Percentiles rank a stretch among this genome's conserved stretches.
Evolutionary conservation across 2,797 vertebrate genomes (phyloP).

Genomic region (Coreius guichenoti): DNA sequence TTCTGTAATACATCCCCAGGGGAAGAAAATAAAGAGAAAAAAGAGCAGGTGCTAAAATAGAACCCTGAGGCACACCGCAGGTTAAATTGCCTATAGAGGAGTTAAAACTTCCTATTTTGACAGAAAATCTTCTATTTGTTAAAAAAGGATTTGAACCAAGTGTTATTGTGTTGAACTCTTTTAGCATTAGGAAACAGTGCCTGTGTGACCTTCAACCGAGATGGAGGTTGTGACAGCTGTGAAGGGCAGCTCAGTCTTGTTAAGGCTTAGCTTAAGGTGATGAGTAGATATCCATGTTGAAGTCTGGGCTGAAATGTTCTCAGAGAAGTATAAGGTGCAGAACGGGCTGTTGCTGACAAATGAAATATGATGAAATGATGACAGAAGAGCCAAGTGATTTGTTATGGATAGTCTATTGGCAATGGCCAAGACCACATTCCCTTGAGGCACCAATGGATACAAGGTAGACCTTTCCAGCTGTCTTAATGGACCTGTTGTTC

Average conservation of each 20-base stretch:
- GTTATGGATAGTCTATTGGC: not conserved
- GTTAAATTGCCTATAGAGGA: too few relatives aligned
- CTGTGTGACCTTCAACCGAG: conserved; percentile 30
- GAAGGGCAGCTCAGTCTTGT: conserved; percentile 24
- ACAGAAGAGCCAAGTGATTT: conserved; percentile 1
- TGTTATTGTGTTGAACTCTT: not conserved
- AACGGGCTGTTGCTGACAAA: not conserved
- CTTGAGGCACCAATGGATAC: not conserved
- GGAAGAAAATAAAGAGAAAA: too few relatives aligned
- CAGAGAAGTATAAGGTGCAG: not conserved
- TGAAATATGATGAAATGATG: not conserved
- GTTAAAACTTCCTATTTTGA: too few relatives aligned
- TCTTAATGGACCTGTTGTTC: not conserved
- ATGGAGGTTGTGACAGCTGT: conserved; percentile 25
- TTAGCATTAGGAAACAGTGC: not conserved
- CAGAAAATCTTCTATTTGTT: too few relatives aligned
- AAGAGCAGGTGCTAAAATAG: too few relatives aligned
- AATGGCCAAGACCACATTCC: not conserved
- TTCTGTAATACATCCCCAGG: too few relatives aligned
- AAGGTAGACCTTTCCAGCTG: conserved; percentile 12
- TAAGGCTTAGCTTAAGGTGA: conserved; percentile 24
- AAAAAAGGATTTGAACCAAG: too few relatives aligned
- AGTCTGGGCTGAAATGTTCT: conserved; percentile 1
- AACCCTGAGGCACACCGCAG: too few relatives aligned
- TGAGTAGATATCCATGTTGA: conserved; percentile 13